phyloP scores from a whole-genome alignment of 2,888 invertebrate genomes.

The Boloria euphrosyne region DNA sequence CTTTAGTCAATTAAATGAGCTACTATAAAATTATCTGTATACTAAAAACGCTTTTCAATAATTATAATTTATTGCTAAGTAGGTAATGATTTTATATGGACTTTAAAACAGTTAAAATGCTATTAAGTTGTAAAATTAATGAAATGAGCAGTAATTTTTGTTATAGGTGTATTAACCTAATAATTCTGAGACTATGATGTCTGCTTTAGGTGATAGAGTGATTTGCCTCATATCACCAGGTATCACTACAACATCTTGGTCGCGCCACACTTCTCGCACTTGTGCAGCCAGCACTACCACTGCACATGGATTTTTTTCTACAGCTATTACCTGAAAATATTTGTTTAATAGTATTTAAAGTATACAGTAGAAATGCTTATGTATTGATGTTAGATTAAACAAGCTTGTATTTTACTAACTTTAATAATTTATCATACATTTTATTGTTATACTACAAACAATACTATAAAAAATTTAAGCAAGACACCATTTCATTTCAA shows the following conservation, averaged over 20 bases:
- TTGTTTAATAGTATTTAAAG: not conserved
- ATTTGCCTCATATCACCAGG: slow-evolving; percentile 94
- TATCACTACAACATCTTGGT: slow-evolving; percentile 87
- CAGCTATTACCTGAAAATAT: slow-evolving; percentile 87
- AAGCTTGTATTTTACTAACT: too few species aligned
- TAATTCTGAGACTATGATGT: slow-evolving; percentile 97
- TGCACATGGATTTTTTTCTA: slow-evolving; percentile 99
- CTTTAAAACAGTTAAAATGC: too few species aligned
- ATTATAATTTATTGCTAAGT: too few species aligned
- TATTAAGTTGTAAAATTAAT: too few species aligned
- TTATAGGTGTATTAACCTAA: slow-evolving; percentile 82
- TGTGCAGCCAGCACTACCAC: slow-evolving; percentile 91
- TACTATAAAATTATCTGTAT: too few species aligned
- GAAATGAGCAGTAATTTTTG: too few species aligned
- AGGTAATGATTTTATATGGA: too few species aligned
- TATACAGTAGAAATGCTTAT: not conserved
- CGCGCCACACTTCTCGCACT: slow-evolving; percentile 89
- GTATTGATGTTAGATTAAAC: not conserved
- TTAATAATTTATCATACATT: too few species aligned
- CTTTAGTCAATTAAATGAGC: too few species aligned
- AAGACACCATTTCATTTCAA: too few species aligned
- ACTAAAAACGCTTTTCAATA: too few species aligned
- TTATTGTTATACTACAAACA: too few species aligned
- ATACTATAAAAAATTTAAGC: not conserved
- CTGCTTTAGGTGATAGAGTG: slow-evolving; percentile 92